Evolutionary conservation across 2,888 invertebrate genomes (phyloP), one percentile per base, ranked within the genome.

Genomic region (Blastobasis lacticolella): DNA sequence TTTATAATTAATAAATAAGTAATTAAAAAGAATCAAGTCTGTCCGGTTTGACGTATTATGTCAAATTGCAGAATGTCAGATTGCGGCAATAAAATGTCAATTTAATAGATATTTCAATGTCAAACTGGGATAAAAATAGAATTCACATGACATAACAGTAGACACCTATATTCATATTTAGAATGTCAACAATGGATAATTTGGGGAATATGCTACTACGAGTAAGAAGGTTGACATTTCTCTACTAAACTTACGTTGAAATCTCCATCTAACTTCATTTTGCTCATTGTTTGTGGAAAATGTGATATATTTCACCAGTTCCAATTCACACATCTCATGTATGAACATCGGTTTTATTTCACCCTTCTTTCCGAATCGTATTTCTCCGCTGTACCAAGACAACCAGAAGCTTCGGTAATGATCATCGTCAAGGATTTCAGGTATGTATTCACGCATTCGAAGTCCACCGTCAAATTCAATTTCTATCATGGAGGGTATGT

Each of bases 331-430:
- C 9, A 10, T 10, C 7, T 62, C 56, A 48, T 60, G 62, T 8
- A 50, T 48, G 36, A 61, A 38, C 59, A 57, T 57, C 3, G 79
- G 70, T 37, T 60, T 67, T 8, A 73, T 68, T 38, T 81, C 82
- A 50, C 79, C 77, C 49, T 76, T 74, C 37, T 74, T 62, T 9
- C 84, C 86, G 10, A 90, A 66, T 45, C 69, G 66, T 51, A 90
- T 66, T 45, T 62, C 61, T 43, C 82, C 79, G 49, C 77, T 73
- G 58, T 80, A 66, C 91, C 91, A 91, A 46, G 78, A 72, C 42
- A 91, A 63, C 75, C 86, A 78, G 62, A 90, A 90, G 57, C 71
- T 81, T 59, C 73, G 81, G 61, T 71, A 85, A 57, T 86, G 81
- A 44, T 78, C 74, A 37, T 68, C 57, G 46, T 66, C 74, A 23